Evolutionary conservation across 2,113 vertebrate species (phyloP), one percentile per base, ranked within the genome.

Genomic region (Chelonoidis abingdonii): DNA sequence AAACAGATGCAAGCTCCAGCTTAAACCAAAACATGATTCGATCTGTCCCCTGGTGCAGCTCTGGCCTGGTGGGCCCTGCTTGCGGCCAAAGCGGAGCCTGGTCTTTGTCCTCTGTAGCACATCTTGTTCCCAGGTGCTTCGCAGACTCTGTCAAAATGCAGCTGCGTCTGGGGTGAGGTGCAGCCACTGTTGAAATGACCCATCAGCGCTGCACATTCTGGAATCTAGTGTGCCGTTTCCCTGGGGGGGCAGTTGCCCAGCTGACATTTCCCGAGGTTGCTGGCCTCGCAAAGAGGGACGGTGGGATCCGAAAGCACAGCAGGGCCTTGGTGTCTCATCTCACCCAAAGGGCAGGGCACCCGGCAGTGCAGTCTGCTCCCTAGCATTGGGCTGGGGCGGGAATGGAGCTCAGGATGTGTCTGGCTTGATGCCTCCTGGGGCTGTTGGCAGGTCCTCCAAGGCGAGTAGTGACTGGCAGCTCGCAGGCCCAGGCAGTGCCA

Each of bases 1-100:
- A 90, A 83, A 88, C 91, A 88, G 81, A 83, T 89, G 93, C 94
- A 95, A 93, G 94, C 94, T 86, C 86, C 88, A 83, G 90, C 95
- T 91, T 87, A 85, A 96, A 87, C 57, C 72, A 93, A 96, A 94
- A 93, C 92, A 85, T 62, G 6, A 8, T 97, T 96, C 79, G 90
- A 82, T 57, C 89, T 31, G 0, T 76, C 72, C 35, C 62, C 62
- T 4, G 14, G 62, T 31, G 31, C 31, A 10, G 59, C 59, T 11
- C 62, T n/a, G 62, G 31, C 62, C 62, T 9, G 35, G 62, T n/a
- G 31, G 62, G 35, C 16, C 8, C 57, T 65, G 31, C 31, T 9
- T 19, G 8, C 2, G 1, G 0, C 44, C 41, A 78, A 24, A 41
- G 44, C 75, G 7, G 75, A 5, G 38, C 38, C 38, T 24, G 19